phyloP scores from a whole-genome alignment of 1,140 invertebrate species.

The Pomacea maculata region DNA sequence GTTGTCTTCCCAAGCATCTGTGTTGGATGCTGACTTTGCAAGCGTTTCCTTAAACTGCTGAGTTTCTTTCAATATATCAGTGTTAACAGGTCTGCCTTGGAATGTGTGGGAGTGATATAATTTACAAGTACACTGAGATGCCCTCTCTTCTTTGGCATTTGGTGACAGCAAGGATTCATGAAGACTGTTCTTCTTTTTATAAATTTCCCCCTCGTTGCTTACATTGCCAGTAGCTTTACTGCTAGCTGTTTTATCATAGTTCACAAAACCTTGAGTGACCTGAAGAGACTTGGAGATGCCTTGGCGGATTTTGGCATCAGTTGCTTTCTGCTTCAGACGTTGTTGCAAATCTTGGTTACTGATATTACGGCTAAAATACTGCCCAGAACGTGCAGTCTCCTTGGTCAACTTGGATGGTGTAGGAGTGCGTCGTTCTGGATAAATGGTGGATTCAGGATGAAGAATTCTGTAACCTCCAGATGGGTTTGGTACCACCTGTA shows the following conservation, averaged over 20 bases:
- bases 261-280: too few relatives aligned
- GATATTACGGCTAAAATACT: constrained; percentile 8
- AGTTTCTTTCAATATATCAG: constrained; percentile 10
- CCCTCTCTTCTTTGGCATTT: constrained; percentile 3
- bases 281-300: too few relatives aligned
- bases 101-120: constrained; percentile 27
- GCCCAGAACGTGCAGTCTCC: background rate
- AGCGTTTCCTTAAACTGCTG: constrained; percentile 16
- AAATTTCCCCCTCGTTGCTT: too few relatives aligned
- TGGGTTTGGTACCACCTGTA: constrained; percentile 16
- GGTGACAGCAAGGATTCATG: constrained; percentile 3
- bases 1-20: constrained; percentile 15
- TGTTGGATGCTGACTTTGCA: background rate
- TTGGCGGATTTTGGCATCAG: too few relatives aligned
- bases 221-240: too few relatives aligned
- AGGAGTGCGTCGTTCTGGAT: background rate
- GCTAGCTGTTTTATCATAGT: too few relatives aligned
- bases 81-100: constrained; percentile 15
- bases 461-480: constrained; percentile 17
- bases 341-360: constrained; percentile 1
- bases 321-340: background rate
- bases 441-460: background rate
- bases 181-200: background rate
- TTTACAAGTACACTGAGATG: constrained; percentile 27
- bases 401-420: background rate